phyloP scores from a whole-genome alignment of 1,140 invertebrate genomes.

The Anoplolepis gracilipes region DNA sequence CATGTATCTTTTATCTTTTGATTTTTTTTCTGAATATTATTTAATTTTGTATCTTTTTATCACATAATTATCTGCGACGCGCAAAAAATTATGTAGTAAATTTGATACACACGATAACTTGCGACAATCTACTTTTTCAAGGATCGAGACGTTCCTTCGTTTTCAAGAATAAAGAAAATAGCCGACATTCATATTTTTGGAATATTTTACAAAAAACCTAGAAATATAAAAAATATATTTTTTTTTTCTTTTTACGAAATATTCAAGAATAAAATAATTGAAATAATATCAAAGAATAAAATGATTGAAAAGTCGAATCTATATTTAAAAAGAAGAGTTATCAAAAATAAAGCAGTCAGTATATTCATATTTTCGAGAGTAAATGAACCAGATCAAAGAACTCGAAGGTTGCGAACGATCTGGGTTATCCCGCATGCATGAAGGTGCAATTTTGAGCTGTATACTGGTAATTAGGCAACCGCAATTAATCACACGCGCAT shows the following conservation, averaged over 20 bases:
- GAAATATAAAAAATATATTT: too few species aligned
- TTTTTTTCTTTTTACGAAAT: too few species aligned
- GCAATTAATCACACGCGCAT: constrained; percentile 58
- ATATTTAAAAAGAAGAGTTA: neutral
- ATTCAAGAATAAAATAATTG: too few species aligned
- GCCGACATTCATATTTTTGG: too few species aligned
- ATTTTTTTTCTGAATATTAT: too few species aligned
- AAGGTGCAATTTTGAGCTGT: constrained; percentile 50
- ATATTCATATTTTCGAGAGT: neutral
- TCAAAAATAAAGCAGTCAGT: neutral
- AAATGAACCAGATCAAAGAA: constrained; percentile 40
- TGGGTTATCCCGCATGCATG: constrained; percentile 27
- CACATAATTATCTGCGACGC: neutral
- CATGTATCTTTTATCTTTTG: too few species aligned
- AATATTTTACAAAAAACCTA: neutral
- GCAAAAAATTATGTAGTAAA: too few species aligned
- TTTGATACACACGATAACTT: neutral
- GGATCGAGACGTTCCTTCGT: neutral
- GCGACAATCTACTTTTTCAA: neutral
- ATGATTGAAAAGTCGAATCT: neutral
- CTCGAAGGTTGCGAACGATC: neutral
- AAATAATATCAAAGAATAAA: neutral
- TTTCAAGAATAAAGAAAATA: neutral
- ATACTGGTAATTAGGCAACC: constrained; percentile 54
- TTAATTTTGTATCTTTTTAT: too few species aligned